phyloP scores from a whole-genome alignment of 2,797 vertebrate species.

The Chaenodraco wilsoni region DNA sequence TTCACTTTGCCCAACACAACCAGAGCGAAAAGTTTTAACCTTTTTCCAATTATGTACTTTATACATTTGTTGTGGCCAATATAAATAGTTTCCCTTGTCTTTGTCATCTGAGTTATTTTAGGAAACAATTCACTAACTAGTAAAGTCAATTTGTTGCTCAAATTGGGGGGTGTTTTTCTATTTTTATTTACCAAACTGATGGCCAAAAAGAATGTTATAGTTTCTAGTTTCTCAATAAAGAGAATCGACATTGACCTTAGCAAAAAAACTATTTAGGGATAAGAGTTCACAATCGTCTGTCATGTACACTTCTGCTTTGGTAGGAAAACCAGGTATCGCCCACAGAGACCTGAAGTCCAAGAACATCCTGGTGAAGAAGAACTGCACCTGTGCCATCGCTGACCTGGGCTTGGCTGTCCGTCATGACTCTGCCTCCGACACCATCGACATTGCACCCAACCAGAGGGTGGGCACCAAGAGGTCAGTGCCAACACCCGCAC shows the following conservation, averaged over 20 bases:
- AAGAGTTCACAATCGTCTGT: neutral
- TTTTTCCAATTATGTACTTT: neutral
- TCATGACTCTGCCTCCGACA: conserved; percentile 91
- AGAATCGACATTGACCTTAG: neutral
- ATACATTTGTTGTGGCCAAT: neutral
- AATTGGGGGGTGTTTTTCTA: neutral
- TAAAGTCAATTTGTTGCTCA: conserved; percentile 2
- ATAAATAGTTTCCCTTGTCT: neutral
- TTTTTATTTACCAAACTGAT: conserved; percentile 20
- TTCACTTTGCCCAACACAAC: too few relatives aligned
- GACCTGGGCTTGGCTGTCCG: conserved; percentile 94
- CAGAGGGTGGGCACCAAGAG: conserved; percentile 96
- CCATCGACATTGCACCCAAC: conserved; percentile 95
- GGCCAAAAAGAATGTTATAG: neutral
- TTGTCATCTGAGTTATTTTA: neutral
- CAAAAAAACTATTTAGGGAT: neutral
- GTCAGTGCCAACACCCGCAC: conserved; percentile 67
- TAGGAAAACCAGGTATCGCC: conserved; percentile 96
- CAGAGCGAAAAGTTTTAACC: too few relatives aligned
- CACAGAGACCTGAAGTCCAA: conserved; percentile 96
- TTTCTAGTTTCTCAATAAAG: neutral
- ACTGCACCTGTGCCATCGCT: conserved; percentile 93
- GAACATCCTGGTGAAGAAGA: conserved; percentile 97
- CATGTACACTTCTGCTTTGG: neutral
- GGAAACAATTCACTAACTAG: neutral